Base-by-base conservation (phyloP, 2,888 invertebrate genomes). In the Apodemia hepburni region DNA sequence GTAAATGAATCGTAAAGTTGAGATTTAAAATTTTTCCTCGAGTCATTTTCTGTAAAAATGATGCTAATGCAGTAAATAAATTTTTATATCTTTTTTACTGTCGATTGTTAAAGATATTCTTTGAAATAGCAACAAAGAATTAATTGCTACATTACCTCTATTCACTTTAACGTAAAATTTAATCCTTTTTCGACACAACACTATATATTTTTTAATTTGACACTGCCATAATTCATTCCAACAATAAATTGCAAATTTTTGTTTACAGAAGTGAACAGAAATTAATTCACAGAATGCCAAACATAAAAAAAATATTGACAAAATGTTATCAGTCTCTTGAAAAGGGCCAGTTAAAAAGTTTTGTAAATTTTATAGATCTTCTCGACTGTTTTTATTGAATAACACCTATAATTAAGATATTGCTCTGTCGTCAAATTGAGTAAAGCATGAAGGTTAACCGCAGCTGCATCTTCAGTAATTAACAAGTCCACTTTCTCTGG, bases 321-420 rank as follows among this genome's bases (percentile, higher is more conserved):
- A 18, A 49, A 49, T 49, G 49, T 49, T 49, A 49, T 49, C 49
- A 49, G 49, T 49, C 49, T 49, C 1, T 49, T 17, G 49, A 49
- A 49, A 49, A 49, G 49, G 49, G 18, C 18, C 49, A 49, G 17
- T 47, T 0, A 47, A 47, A 15, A 15, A 15, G 2, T 47, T 47
- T 47, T 47, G 45, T 15, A 47, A 47, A 3, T n/a, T 47, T 47
- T 47, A 7, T 17, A 17, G 7, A 49, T 49, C 49, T 18, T 17
- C 49, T 49, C 49, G 7, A 18, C 49, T 49, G 17, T 49, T 49
- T 49, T 49, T 49, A 49, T 49, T 49, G 17, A 18, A 49, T 49
- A 49, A 18, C 18, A 17, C 17, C 49, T 49, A 4, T 17, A 49
- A 49, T 49, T 18, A 17, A 49, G 0, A 7, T 38, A 12, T 38